Evolutionary conservation across 2,888 invertebrate genomes (phyloP).

Genomic region (Lycaena phlaeas): DNA sequence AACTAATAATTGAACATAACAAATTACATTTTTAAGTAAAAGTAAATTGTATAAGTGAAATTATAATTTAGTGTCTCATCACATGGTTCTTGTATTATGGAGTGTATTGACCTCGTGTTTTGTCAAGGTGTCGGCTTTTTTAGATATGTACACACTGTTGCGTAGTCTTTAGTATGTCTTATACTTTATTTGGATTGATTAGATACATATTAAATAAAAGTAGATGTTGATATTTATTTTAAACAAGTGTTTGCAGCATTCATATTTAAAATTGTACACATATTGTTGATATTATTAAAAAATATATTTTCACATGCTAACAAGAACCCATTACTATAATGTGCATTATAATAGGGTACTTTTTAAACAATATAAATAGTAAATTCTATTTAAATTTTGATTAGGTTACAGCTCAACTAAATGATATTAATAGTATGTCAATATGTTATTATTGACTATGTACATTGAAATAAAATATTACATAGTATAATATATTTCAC

Average conservation of each 20-base stretch:
- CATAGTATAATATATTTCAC: too few relatives aligned
- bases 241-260: not conserved
- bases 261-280: too few relatives aligned
- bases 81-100: constrained; percentile 60
- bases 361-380: too few relatives aligned
- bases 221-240: not conserved
- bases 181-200: not conserved
- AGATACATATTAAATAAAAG: not conserved
- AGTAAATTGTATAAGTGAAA: constrained; percentile 1
- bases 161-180: constrained; percentile 37
- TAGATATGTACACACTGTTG: constrained; percentile 65
- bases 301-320: too few relatives aligned
- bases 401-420: too few relatives aligned
- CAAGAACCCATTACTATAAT: too few relatives aligned
- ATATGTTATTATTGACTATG: too few relatives aligned
- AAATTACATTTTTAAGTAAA: not conserved
- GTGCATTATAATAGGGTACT: too few relatives aligned
- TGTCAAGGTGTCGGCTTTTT: constrained; percentile 73
- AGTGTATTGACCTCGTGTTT: constrained; percentile 74
- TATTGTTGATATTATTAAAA: too few relatives aligned
- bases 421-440: too few relatives aligned
- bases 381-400: too few relatives aligned
- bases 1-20: not conserved
- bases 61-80: constrained; percentile 35
- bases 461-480: too few relatives aligned